Evolutionary conservation across 2,797 vertebrate genomes (phyloP).

Genomic region (Squalus acanthias): DNA sequence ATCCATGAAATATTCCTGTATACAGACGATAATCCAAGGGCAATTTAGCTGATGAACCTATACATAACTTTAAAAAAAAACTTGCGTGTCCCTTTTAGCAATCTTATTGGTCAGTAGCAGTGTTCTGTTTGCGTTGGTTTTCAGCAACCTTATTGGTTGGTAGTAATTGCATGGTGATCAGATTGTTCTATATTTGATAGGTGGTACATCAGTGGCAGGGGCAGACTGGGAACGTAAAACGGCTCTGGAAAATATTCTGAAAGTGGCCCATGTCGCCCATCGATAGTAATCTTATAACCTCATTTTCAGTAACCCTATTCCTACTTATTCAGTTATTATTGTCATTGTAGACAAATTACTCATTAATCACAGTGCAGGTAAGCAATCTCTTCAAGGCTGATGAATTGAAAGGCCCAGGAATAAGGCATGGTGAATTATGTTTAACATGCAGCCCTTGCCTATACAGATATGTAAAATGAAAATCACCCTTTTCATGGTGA

Average conservation of each 20-base stretch:
- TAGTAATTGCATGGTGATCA: background rate
- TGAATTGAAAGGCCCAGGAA: conserved; percentile 60
- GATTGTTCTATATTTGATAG: background rate
- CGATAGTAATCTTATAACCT: too few species aligned
- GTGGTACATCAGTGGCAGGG: background rate
- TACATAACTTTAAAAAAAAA: background rate
- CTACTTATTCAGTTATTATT: too few species aligned
- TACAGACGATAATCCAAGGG: background rate
- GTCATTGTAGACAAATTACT: conserved; percentile 43
- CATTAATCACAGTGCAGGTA: conserved; percentile 77
- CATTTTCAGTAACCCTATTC: too few species aligned
- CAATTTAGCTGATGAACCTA: background rate
- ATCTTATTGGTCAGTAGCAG: background rate
- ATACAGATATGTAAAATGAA: conserved; percentile 68
- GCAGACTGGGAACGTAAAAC: too few species aligned
- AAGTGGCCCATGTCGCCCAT: too few species aligned
- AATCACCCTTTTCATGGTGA: conserved; percentile 69
- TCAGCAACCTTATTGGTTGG: background rate
- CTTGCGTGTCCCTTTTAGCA: background rate
- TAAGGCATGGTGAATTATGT: conserved; percentile 73
- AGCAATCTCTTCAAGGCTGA: conserved; percentile 62
- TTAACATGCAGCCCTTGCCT: conserved; percentile 71
- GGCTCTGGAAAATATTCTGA: too few species aligned
- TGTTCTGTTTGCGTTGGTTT: too few species aligned
- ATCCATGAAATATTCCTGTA: background rate